Conservation (phyloP, 1,140 invertebrate genomes). For the Drosophila guanche region DNA sequence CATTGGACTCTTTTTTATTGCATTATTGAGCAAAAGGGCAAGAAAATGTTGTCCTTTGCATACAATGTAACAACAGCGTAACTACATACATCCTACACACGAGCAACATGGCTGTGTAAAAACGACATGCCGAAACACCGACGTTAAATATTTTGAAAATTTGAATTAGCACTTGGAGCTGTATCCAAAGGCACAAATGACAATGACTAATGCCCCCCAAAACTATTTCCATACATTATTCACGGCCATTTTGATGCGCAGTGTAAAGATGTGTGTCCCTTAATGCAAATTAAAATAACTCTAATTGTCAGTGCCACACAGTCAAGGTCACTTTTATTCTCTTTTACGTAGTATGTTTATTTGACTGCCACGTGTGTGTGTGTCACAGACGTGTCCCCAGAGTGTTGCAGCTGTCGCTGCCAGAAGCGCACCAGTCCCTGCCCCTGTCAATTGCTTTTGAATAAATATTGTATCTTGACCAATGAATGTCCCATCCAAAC, state of each 20-base stretch:
- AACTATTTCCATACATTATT: constrained; percentile 1
- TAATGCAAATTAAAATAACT: constrained; percentile 69
- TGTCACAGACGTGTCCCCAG: constrained; percentile 46
- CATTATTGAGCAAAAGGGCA: no score
- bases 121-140: no score
- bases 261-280: constrained; percentile 37
- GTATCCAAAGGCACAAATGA: no score
- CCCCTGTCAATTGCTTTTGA: constrained; percentile 56
- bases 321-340: constrained; percentile 58
- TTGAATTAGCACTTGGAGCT: no score
- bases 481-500: constrained; percentile 2
- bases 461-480: constrained; percentile 59
- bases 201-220: no score
- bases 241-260: constrained; percentile 11
- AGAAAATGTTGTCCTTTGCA: no score
- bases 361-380: constrained; percentile 56
- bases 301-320: constrained; percentile 61
- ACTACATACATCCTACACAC: no score
- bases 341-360: constrained; percentile 20
- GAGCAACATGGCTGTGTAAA: no score
- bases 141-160: no score
- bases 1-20: no score
- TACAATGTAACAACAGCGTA: no score
- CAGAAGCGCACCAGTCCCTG: constrained; percentile 28
- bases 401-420: constrained; percentile 59